Conservation (phyloP, 2,113 vertebrate genomes). For the Isurus oxyrinchus region DNA sequence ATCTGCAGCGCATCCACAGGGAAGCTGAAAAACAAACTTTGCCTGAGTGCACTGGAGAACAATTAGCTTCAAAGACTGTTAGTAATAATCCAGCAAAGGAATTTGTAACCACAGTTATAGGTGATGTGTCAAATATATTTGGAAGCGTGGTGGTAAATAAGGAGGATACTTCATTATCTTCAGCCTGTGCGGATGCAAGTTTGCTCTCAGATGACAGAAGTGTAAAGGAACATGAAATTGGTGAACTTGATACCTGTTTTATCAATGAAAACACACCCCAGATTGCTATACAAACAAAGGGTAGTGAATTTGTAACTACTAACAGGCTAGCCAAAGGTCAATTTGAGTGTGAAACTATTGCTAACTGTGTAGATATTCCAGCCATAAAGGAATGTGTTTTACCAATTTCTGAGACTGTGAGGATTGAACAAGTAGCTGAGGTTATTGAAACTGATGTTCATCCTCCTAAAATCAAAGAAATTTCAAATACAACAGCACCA, state of each 20-base stretch:
- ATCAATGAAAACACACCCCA: not conserved
- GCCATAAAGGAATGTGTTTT: not conserved
- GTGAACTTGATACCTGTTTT: not conserved
- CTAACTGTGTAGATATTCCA: not conserved
- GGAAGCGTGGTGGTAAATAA: not conserved
- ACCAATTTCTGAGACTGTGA: not conserved
- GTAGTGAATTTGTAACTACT: not conserved
- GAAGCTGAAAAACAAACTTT: not conserved
- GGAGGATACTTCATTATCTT: not conserved
- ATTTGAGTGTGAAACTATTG: not conserved
- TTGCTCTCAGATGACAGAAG: not conserved
- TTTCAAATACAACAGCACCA: not conserved
- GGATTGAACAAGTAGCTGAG: not conserved
- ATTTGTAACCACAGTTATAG: not conserved
- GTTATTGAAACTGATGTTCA: not conserved
- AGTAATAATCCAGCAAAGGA: not conserved
- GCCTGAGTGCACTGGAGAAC: not conserved
- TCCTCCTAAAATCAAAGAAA: not conserved
- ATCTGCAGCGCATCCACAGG: not conserved
- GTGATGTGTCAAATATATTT: not conserved
- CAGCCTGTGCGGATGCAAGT: not conserved
- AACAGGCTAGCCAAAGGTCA: not conserved
- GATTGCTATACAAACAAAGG: not conserved
- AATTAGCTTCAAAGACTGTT: not conserved
- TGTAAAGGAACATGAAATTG: not conserved